Conservation (phyloP, 2,888 invertebrate species). For the Nomada ruficornis region DNA sequence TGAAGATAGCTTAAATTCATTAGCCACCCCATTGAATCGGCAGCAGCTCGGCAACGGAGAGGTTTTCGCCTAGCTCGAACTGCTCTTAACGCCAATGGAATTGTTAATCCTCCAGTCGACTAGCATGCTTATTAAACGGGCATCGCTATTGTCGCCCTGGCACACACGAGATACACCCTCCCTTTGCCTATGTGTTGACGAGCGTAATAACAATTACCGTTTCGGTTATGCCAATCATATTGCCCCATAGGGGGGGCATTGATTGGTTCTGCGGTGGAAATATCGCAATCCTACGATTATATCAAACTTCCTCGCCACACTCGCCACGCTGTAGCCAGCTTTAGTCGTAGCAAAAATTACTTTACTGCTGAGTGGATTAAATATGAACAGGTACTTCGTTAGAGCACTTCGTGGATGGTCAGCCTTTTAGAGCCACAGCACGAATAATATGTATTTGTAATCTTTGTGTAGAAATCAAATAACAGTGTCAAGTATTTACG, state of each 20-base stretch:
- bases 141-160: slow-evolving; percentile 25
- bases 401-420: too few species aligned
- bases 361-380: too few species aligned
- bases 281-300: slow-evolving; percentile 30
- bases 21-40: slow-evolving; percentile 71
- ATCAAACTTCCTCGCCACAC: slow-evolving; percentile 2
- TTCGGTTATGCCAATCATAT: slow-evolving; percentile 66
- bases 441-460: too few species aligned
- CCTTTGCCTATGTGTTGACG: slow-evolving; percentile 67
- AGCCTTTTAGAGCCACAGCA: too few species aligned
- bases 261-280: slow-evolving; percentile 54
- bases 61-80: slow-evolving; percentile 35
- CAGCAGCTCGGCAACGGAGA: slow-evolving; percentile 34
- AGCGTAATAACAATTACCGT: slow-evolving; percentile 74
- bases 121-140: slow-evolving; percentile 14
- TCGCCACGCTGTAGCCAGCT: not conserved
- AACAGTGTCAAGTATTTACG: too few species aligned
- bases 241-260: slow-evolving; percentile 50
- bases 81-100: slow-evolving; percentile 69
- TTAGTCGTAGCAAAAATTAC: too few species aligned
- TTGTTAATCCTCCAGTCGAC: slow-evolving; percentile 69
- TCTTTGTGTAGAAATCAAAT: too few species aligned
- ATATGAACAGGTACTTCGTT: too few species aligned
- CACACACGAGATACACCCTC: slow-evolving; percentile 2
- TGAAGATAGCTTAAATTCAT: slow-evolving; percentile 75